phyloP scores from a whole-genome alignment of 1,140 invertebrate genomes.

The Saccostrea cuccullata region DNA sequence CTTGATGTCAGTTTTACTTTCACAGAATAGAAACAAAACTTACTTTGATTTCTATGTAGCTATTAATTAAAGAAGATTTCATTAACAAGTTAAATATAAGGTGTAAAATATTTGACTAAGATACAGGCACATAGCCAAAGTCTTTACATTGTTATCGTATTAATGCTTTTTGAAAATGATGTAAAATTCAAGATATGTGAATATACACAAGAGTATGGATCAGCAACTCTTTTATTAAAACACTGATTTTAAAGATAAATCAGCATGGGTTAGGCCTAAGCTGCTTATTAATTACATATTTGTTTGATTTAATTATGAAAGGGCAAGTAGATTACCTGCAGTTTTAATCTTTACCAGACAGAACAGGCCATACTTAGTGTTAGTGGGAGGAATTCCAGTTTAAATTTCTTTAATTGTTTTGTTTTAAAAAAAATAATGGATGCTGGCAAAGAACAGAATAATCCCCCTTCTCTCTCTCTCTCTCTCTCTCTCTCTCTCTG shows the following conservation, averaged over 20 bases:
- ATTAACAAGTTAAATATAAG: too few relatives aligned
- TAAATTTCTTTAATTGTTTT: not conserved
- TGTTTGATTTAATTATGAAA: slow-evolving; percentile 32
- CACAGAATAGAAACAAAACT: too few relatives aligned
- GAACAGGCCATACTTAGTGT: not conserved
- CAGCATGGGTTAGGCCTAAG: not conserved
- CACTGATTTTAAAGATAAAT: not conserved
- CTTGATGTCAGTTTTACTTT: too few relatives aligned
- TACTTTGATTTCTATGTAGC: too few relatives aligned
- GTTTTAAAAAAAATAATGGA: not conserved
- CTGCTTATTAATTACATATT: slow-evolving; percentile 12
- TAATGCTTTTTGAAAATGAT: not conserved
- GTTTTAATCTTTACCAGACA: not conserved
- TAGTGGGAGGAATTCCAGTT: not conserved
- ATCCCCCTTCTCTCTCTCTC: too few relatives aligned
- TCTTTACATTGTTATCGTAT: too few relatives aligned
- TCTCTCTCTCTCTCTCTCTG: too few relatives aligned
- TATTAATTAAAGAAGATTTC: too few relatives aligned
- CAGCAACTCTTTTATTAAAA: not conserved
- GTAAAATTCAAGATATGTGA: not conserved
- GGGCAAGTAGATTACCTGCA: slow-evolving; percentile 18
- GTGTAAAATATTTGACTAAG: too few relatives aligned
- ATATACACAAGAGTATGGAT: not conserved
- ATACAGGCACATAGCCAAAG: too few relatives aligned
- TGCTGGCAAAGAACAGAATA: not conserved